Conservation (phyloP, 2,113 vertebrate genomes). For the Gorilla gorilla region DNA sequence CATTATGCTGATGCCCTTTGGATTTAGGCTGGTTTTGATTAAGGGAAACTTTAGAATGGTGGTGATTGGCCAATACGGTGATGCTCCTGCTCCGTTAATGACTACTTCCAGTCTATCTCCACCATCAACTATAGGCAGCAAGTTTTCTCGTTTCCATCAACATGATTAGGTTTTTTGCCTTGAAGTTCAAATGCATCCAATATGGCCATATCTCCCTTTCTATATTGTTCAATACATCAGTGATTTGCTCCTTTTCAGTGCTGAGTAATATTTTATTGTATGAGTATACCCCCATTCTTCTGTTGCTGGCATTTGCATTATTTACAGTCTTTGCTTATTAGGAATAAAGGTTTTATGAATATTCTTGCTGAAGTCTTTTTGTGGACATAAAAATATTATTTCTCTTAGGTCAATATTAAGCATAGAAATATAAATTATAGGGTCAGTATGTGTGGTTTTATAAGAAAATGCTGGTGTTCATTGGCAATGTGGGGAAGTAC, state of each 20-base stretch:
- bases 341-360: neutral
- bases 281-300: fast-evolving
- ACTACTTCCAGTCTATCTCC: too few species aligned
- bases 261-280: neutral
- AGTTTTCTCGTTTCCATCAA: neutral
- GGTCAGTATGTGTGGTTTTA: neutral
- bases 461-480: neutral
- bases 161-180: neutral
- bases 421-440: too few species aligned
- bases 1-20: too few species aligned
- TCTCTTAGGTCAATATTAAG: neutral
- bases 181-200: neutral
- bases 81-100: too few species aligned
- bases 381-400: neutral
- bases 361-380: too few species aligned
- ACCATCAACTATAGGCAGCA: too few species aligned
- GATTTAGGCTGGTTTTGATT: too few species aligned
- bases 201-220: fast-evolving
- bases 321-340: neutral
- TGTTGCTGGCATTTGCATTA: neutral
- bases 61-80: too few species aligned
- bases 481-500: neutral
- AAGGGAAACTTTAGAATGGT: too few species aligned
- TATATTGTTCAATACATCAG: fast-evolving
- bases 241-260: neutral